Base-by-base conservation (phyloP, 2,797 vertebrate genomes). In the Tragopan temminckii region DNA sequence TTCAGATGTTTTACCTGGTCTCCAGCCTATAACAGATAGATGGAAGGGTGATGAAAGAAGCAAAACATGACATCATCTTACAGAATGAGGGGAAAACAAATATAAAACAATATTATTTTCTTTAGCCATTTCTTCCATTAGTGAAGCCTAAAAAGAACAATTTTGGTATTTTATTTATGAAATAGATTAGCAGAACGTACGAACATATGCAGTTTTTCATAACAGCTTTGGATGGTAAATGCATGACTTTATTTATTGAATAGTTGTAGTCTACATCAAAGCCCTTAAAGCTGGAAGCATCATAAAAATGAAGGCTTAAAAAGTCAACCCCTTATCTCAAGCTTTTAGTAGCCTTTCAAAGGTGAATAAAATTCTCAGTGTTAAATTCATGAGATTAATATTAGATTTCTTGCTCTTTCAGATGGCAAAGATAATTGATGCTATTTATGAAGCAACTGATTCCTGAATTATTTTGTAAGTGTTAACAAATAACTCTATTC, bases 361-460 rank as follows among this genome's bases (percentile, higher is more conserved):
- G 58, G 55, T 83, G 45, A 90, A 81, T 67, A 78, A 58, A 81
- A 93, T 93, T 72, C 58, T 88, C 53, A 58, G 63, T 27, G 3
- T 81, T 85, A 72, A 88, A 95, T 20, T 57, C 46, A 43, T 62
- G 52, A 63, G 43, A 63, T 80, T 81, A 88, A 76, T 88, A 83
- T 66, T 91, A 75, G 46, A 84, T 88, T 72, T 55, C 61, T 84
- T 93, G 52, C 36, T 61, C 69, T 92, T 95, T 92, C 50, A 86
- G 70, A 85, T 86, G 35, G n/a, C 40, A 46, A 82, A 76, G 53
- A 88, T 93, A 42, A 66, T 75, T 95, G n/a, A 36, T 85, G 63
- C 78, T 96, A 74, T 94, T 93, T 95, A 53, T 88, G 74, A 35
- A 94, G 59, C 87, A 93, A 58, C 59, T 95, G 87, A 52, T 24